These are phyloP conservation scores for Gryllus longicercus DNA, from an alignment of 2,888 invertebrate genomes.

Conservation along the genomic window DNA sequence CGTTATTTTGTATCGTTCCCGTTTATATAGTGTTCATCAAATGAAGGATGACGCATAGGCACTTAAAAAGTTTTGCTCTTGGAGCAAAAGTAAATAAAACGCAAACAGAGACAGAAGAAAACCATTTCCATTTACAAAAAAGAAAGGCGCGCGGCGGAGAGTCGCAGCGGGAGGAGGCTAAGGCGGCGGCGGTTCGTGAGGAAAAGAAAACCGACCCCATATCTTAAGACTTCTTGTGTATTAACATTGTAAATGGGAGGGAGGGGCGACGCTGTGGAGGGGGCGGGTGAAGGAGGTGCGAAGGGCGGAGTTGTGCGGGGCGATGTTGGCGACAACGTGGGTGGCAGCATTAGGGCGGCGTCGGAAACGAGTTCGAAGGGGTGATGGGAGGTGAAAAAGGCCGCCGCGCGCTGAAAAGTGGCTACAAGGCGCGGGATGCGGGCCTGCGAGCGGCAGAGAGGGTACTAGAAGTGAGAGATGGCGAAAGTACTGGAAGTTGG, in stretches of 20 bases:
- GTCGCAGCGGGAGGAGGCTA: background rate
- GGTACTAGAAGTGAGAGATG: no score
- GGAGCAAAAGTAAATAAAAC: slow-evolving; percentile 17
- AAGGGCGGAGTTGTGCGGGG: no score
- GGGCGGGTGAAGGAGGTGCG: no score
- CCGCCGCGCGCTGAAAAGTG: no score
- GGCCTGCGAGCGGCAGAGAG: no score
- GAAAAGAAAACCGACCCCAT: background rate
- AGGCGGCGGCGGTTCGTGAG: background rate
- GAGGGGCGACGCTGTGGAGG: background rate
- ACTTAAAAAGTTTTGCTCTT: background rate
- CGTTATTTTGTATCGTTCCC: background rate
- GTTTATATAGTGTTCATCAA: background rate
- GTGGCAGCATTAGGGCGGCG: no score
- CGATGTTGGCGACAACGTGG: no score
- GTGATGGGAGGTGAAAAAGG: no score
- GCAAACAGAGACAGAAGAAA: background rate
- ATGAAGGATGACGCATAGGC: slow-evolving; percentile 8
- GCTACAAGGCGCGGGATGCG: no score
- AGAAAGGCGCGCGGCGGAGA: background rate
- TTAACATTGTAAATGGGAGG: background rate
- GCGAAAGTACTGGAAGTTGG: no score
- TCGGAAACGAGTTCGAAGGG: no score
- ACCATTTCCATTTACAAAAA: background rate
- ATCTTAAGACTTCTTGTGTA: background rate